Conservation (phyloP, 2,113 vertebrate genomes). For the Tenrec ecaudatus region DNA sequence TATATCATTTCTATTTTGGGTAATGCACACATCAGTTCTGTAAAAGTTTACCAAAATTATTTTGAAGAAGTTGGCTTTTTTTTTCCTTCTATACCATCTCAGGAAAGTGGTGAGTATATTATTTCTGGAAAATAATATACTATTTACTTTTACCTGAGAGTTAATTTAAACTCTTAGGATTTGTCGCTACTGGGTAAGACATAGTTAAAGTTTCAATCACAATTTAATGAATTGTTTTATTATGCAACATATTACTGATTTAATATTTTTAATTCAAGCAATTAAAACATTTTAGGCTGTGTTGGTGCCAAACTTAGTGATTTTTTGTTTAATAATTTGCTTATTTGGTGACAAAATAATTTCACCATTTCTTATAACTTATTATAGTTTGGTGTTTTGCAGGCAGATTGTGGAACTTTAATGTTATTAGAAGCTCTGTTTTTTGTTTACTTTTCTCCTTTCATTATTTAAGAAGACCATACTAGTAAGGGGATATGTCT, state of each 20-base stretch:
- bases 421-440: constrained; percentile 24
- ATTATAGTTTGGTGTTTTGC: neutral
- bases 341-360: neutral
- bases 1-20: neutral
- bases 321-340: neutral
- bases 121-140: neutral
- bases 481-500: neutral
- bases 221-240: neutral
- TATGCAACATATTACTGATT: neutral
- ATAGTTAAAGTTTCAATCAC: neutral
- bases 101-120: neutral
- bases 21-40: neutral
- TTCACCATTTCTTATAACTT: neutral
- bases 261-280: neutral
- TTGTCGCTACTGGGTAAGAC: neutral
- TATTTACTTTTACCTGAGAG: constrained; percentile 39
- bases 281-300: constrained; percentile 28
- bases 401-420: neutral
- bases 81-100: constrained; percentile 1
- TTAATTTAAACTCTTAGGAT: constrained; percentile 39
- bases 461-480: constrained; percentile 36
- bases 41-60: constrained; percentile 41
- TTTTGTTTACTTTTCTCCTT: constrained; percentile 18
- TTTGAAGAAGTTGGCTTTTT: constrained; percentile 29
- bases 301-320: constrained; percentile 7